Conservation (phyloP, 2,888 invertebrate species). For the Eristalis pertinax region DNA sequence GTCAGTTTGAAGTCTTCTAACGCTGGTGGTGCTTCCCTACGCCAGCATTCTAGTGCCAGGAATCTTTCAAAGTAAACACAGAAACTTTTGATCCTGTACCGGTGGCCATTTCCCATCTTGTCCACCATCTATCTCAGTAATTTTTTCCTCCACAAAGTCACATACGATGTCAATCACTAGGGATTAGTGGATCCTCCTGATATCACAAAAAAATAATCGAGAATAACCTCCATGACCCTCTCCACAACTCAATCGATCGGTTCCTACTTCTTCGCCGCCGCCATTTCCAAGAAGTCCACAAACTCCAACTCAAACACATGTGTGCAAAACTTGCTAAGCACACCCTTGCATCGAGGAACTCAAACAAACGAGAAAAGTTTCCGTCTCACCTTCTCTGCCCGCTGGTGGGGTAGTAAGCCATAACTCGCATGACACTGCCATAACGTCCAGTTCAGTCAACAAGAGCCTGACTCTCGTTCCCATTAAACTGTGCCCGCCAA, state of each 20-base stretch:
- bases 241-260: neutral
- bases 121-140: no score
- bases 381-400: neutral
- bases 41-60: no score
- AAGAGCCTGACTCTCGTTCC: neutral
- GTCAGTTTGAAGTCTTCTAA: no score
- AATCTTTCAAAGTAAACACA: no score
- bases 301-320: neutral
- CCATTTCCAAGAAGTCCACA: neutral
- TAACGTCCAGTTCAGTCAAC: neutral
- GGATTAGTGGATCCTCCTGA: neutral
- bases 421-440: neutral
- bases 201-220: neutral
- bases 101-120: no score
- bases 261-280: neutral
- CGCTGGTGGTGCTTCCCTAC: no score
- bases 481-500: slow-evolving; percentile 33
- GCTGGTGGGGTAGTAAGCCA: neutral
- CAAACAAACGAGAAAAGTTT: neutral
- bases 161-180: no score
- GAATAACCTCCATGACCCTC: no score
- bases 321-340: neutral
- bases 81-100: no score
- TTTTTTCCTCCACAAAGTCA: no score
- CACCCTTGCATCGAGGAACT: neutral